These are phyloP conservation scores for Sicus ferrugineus DNA, from an alignment of 2,888 invertebrate genomes.

Conservation along the genomic window DNA sequence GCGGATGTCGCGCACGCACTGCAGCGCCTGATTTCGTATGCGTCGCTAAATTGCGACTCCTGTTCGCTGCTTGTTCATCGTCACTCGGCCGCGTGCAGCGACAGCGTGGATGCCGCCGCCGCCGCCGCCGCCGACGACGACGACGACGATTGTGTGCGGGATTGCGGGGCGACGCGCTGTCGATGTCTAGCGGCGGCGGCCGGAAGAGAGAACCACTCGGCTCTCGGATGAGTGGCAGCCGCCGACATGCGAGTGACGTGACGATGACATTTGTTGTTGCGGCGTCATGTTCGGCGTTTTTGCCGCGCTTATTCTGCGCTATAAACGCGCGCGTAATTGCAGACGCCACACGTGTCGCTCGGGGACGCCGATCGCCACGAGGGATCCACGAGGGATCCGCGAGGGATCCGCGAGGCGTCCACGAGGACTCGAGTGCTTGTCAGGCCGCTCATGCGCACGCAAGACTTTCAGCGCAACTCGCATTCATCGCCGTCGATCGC, in stretches of 20 bases:
- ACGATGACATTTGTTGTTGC: slow-evolving; percentile 58
- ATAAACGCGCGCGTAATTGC: slow-evolving; percentile 39
- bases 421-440: background rate
- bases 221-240: background rate
- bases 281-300: slow-evolving; percentile 15
- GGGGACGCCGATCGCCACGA: background rate
- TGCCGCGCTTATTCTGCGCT: background rate
- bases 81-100: slow-evolving; percentile 23
- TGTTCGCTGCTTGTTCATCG: slow-evolving; percentile 35
- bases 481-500: background rate
- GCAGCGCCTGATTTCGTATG: slow-evolving; percentile 33
- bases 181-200: too few relatives aligned
- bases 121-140: slow-evolving; percentile 15
- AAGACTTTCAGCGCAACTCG: background rate
- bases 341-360: slow-evolving; percentile 45
- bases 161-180: slow-evolving; percentile 31
- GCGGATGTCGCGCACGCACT: slow-evolving; percentile 50
- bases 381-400: background rate
- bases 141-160: slow-evolving; percentile 10
- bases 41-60: slow-evolving; percentile 37
- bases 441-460: slow-evolving; percentile 10
- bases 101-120: background rate
- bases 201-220: background rate
- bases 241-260: slow-evolving; percentile 44
- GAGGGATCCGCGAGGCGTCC: background rate